phyloP scores from a whole-genome alignment of 2,113 vertebrate species.

The Rhabdornis inornatus region DNA sequence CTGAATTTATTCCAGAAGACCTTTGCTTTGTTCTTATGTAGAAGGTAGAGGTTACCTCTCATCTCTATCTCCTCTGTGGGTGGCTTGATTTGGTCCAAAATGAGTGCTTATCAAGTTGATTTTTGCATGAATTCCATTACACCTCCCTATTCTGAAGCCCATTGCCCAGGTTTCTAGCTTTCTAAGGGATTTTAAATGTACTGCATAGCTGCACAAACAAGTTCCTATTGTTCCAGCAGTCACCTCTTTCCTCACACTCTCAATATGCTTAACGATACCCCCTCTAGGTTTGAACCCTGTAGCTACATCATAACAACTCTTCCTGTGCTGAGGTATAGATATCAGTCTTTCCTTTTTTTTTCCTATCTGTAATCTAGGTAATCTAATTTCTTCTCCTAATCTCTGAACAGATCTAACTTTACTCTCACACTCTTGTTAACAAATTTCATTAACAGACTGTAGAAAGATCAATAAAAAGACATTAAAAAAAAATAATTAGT shows the following conservation, averaged over 20 bases:
- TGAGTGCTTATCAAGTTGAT: not conserved
- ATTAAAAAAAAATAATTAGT: not conserved
- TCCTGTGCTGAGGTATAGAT: not conserved
- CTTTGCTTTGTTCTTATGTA: not conserved
- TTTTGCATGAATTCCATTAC: not conserved
- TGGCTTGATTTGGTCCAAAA: not conserved
- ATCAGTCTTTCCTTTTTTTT: not conserved
- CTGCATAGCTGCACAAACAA: not conserved
- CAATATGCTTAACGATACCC: fast-evolving
- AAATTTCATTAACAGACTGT: not conserved
- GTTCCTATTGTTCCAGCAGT: not conserved
- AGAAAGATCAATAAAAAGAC: not conserved
- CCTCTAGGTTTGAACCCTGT: not conserved
- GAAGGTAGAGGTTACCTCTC: not conserved
- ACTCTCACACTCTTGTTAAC: not conserved
- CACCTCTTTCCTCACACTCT: not conserved
- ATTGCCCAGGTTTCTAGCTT: not conserved
- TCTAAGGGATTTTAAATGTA: not conserved
- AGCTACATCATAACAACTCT: not conserved
- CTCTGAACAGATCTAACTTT: not conserved
- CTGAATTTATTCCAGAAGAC: not conserved
- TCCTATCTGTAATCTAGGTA: not conserved
- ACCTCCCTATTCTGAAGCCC: not conserved
- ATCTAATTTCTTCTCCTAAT: not conserved
- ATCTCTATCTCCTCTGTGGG: not conserved